Evolutionary conservation across 2,113 vertebrate genomes (phyloP).

Genomic region (Archilochus colubris): DNA sequence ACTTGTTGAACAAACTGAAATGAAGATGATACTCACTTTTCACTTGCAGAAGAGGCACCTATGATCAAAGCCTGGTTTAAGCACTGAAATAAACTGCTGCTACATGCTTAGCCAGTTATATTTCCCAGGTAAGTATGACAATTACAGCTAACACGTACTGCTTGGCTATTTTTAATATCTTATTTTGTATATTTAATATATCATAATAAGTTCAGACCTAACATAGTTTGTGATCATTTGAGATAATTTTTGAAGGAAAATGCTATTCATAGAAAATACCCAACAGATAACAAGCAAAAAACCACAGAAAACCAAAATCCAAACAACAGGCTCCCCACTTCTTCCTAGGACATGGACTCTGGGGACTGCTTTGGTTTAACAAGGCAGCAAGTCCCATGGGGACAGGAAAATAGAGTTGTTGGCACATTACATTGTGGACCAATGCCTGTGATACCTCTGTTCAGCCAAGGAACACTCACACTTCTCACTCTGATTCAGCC

Average conservation of each 20-base stretch:
- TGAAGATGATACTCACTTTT: not conserved
- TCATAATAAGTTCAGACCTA: not conserved
- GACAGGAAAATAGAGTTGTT: not conserved
- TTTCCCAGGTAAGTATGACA: not conserved
- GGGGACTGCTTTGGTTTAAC: not conserved
- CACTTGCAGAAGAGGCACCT: not conserved
- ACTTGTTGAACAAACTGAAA: not conserved
- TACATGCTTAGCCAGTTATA: not conserved
- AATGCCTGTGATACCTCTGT: not conserved
- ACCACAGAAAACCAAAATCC: not conserved
- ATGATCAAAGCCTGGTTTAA: not conserved
- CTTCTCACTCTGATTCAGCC: not conserved
- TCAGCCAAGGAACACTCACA: not conserved
- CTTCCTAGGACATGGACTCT: not conserved
- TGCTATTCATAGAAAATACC: not conserved
- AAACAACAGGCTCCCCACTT: not conserved
- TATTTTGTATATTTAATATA: not conserved
- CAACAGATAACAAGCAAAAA: not conserved
- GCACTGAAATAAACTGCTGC: not conserved
- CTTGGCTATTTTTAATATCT: not conserved
- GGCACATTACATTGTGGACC: not conserved
- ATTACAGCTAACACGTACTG: not conserved
- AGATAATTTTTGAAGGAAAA: not conserved
- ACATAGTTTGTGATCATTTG: not conserved
- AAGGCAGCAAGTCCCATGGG: not conserved